Evolutionary conservation across 2,797 vertebrate species (phyloP), one percentile per base, ranked within the genome.

Genomic region (Catamblyrhynchus diadema): DNA sequence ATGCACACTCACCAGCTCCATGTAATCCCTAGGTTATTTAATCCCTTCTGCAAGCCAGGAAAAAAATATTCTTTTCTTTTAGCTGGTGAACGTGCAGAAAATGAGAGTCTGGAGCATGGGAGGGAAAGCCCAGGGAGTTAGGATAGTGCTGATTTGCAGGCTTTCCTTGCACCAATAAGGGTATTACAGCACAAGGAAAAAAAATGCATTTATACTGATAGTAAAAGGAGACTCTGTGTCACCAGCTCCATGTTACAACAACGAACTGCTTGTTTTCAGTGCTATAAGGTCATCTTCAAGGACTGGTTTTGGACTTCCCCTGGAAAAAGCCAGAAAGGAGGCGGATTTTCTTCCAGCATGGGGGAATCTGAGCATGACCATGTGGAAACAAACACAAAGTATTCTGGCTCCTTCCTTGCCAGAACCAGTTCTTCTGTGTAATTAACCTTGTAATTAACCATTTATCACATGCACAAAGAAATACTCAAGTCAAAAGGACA

Each of bases 241-340:
- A 94, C 81, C 71, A 91, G 94, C 80, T 85, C 82, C 62, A 82
- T 2, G 6, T 69, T 77, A 67, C 80, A 95, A 91, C 94, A 95
- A 95, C 1, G 90, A 88, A 92, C 35, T 87, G 74, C 93, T 95
- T 96, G 94, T 96, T 97, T 97, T 79, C 91, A 94, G 77, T 62
- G 62, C 59, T 93, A 90, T 93, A 96, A 96, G 93, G 94, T 96
- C 94, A 97, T 96, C 88, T 94, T 94, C 94, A 96, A 96, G 94
- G 95, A 90, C 91, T 83, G 56, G 33, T 90, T 93, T 93, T 0
- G 85, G 91, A 96, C 90, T 95, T 95, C 95, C 87, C 87, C 93
- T 92, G 75, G 80, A 95, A 93, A 92, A 87, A 95, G 77, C 50
- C 89, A 96, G 85, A 93, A 95, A 91, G 74, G 66, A 95, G 81